phyloP scores from a whole-genome alignment of 2,888 invertebrate species.

The Glaucopsyche alexis region DNA sequence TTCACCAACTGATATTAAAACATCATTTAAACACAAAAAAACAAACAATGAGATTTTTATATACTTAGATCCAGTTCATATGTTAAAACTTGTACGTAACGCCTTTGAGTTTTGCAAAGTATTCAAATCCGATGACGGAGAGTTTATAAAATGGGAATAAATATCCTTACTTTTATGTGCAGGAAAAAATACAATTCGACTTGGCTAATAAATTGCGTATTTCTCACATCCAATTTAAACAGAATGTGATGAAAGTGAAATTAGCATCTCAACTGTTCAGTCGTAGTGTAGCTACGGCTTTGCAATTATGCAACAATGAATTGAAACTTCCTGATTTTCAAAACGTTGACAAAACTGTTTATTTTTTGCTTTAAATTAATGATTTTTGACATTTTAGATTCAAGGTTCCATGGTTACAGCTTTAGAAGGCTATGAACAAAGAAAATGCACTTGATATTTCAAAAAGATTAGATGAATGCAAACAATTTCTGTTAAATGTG shows the following conservation, averaged over 20 bases:
- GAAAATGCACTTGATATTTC: background rate
- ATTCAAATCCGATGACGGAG: background rate
- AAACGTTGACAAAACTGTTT: too few species aligned
- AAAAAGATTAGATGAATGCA: background rate
- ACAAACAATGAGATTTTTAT: too few species aligned
- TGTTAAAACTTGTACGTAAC: background rate
- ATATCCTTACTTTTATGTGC: background rate
- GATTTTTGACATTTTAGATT: slow-evolving; percentile 20
- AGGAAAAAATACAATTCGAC: background rate
- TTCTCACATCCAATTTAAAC: background rate
- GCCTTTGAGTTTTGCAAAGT: background rate
- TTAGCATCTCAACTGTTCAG: background rate
- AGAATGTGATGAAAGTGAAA: background rate
- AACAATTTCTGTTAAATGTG: background rate
- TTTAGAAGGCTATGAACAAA: slow-evolving; percentile 3
- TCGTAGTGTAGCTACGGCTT: too few species aligned
- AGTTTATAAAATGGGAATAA: background rate
- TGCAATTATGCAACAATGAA: too few species aligned
- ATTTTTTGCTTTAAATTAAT: too few species aligned
- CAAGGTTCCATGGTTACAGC: slow-evolving; percentile 15
- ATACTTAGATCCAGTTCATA: too few species aligned
- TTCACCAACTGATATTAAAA: background rate
- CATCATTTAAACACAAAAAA: background rate
- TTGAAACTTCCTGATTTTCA: too few species aligned
- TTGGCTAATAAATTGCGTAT: background rate